Conservation (phyloP, 2,113 vertebrate genomes). For the Poeciliopsis occidentalis region DNA sequence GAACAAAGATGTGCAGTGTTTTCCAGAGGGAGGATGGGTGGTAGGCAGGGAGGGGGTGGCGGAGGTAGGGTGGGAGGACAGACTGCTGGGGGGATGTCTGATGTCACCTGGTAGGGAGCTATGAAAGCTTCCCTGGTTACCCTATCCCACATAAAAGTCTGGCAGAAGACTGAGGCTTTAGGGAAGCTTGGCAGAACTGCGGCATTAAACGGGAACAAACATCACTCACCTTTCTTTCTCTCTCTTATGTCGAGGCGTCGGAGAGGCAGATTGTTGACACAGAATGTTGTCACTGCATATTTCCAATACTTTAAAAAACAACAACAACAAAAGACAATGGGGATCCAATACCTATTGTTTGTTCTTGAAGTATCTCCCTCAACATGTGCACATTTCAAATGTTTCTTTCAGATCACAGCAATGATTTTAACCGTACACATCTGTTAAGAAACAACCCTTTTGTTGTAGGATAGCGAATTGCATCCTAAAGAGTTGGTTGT, state of each 20-base stretch:
- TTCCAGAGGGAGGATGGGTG: slow-evolving; percentile 72
- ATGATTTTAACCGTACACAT: slow-evolving; percentile 41
- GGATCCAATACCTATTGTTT: slow-evolving; percentile 29
- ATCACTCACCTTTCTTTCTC: slow-evolving; percentile 61
- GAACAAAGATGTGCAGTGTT: slow-evolving; percentile 82
- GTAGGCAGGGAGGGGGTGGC: slow-evolving; percentile 42
- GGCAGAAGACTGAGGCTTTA: slow-evolving; percentile 72
- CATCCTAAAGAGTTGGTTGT: slow-evolving; percentile 48
- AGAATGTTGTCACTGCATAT: slow-evolving; percentile 42
- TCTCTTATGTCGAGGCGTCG: slow-evolving; percentile 61
- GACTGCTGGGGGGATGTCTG: slow-evolving; percentile 72
- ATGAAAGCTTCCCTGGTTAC: slow-evolving; percentile 78
- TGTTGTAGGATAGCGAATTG: slow-evolving; percentile 39
- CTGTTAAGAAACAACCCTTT: slow-evolving; percentile 7
- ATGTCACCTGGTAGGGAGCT: slow-evolving; percentile 81
- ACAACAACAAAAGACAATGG: slow-evolving; percentile 18
- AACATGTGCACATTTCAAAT: neutral
- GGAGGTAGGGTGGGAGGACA: slow-evolving; percentile 22
- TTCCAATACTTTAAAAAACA: slow-evolving; percentile 23
- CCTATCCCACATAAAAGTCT: slow-evolving; percentile 79
- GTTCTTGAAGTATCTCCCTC: slow-evolving; percentile 8
- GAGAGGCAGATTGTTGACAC: slow-evolving; percentile 61
- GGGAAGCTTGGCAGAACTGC: slow-evolving; percentile 75
- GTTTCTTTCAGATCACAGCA: neutral
- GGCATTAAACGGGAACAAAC: slow-evolving; percentile 72